Evolutionary conservation across 2,797 vertebrate species (phyloP).

Genomic region (Centropyge bicolor): DNA sequence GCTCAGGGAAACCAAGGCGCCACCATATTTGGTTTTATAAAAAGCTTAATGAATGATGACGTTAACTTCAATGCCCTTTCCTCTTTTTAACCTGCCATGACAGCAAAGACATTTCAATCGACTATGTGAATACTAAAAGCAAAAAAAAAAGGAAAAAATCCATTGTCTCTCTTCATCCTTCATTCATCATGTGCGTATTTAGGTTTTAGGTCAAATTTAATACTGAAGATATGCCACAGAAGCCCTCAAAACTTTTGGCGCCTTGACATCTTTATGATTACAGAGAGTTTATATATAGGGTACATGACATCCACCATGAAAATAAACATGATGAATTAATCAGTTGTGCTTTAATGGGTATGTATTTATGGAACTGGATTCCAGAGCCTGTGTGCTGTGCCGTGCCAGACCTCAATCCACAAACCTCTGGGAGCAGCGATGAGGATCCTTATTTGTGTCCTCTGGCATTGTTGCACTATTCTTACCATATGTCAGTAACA

Average conservation of each 20-base stretch:
- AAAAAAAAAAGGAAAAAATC: conserved; percentile 29
- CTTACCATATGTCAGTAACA: conserved; percentile 28
- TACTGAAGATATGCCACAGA: conserved; percentile 50
- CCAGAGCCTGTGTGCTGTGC: conserved; percentile 25
- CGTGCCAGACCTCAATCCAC: conserved; percentile 60
- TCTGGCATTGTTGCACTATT: conserved; percentile 46
- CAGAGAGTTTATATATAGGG: conserved; percentile 48
- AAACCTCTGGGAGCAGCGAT: conserved; percentile 54
- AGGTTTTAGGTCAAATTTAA: conserved; percentile 71
- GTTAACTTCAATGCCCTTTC: conserved; percentile 50
- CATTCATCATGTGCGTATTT: conserved; percentile 65
- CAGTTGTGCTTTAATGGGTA: conserved; percentile 57
- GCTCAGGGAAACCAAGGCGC: conserved; percentile 32
- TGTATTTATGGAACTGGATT: conserved; percentile 62
- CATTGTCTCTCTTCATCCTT: conserved; percentile 58
- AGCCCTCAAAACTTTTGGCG: conserved; percentile 40
- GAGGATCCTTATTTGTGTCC: conserved; percentile 48
- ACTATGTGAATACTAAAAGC: conserved; percentile 35
- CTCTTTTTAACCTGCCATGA: conserved; percentile 48
- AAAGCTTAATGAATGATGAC: conserved; percentile 65
- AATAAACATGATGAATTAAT: conserved; percentile 75
- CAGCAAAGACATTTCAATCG: conserved; percentile 38
- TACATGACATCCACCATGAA: conserved; percentile 54
- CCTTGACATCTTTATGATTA: conserved; percentile 62
- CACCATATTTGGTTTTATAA: conserved; percentile 52